Conservation (phyloP, 2,797 vertebrate species). For the Enteromius mattozi region DNA sequence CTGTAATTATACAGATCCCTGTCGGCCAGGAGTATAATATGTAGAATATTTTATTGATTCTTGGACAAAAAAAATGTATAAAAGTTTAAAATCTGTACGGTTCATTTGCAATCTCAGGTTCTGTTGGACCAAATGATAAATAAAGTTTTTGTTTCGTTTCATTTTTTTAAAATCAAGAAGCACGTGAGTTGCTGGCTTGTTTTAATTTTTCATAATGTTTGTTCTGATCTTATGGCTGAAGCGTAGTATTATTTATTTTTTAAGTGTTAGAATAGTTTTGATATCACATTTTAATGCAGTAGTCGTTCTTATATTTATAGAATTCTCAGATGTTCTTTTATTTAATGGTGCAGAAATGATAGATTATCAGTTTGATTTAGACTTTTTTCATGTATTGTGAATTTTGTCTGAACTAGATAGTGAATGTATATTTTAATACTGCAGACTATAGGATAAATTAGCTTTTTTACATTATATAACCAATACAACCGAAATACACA, state of each 20-base stretch:
- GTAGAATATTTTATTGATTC: constrained; percentile 92
- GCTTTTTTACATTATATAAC: background rate
- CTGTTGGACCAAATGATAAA: constrained; percentile 99
- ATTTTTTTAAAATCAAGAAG: constrained; percentile 77
- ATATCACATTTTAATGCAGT: background rate
- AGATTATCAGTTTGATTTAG: no score
- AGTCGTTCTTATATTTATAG: background rate
- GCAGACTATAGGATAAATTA: background rate
- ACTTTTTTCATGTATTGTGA: background rate
- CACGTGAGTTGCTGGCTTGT: background rate
- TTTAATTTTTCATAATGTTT: background rate
- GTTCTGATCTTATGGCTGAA: background rate
- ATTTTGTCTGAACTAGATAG: background rate
- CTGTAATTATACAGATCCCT: constrained; percentile 74
- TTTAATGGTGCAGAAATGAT: no score
- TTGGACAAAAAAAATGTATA: constrained; percentile 72
- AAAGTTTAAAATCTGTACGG: constrained; percentile 84
- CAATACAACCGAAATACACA: background rate
- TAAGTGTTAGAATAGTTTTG: background rate
- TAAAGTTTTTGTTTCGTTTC: constrained; percentile 78
- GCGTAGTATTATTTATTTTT: background rate
- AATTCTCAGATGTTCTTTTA: background rate
- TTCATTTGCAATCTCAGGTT: constrained; percentile 98
- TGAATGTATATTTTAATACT: background rate
- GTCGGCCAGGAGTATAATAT: constrained; percentile 83